A percentile compares a stretch with the other conserved stretches of the same genome.
Evolutionary conservation across 2,888 invertebrate species (phyloP).

Genomic region (Colletes collaris): DNA sequence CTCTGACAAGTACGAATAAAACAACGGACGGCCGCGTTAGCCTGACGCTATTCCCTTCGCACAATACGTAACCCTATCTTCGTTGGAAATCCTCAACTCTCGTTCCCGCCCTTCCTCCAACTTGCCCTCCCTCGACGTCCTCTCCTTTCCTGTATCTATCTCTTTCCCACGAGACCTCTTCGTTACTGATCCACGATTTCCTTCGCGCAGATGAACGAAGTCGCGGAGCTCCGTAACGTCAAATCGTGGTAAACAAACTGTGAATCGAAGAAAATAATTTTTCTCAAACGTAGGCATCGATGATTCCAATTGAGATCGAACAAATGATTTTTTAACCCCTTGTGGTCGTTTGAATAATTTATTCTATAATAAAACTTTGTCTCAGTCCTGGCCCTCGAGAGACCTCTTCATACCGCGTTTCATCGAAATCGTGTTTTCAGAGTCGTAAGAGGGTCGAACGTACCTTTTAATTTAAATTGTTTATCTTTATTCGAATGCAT

Average conservation of each 20-base stretch:
- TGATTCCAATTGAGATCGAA: too few relatives aligned
- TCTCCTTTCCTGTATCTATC: conserved; percentile 39
- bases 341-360: too few relatives aligned
- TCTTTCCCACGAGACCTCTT: conserved; percentile 25
- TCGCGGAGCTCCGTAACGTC: conserved; percentile 1
- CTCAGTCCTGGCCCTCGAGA: too few relatives aligned
- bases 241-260: not conserved
- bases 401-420: too few relatives aligned
- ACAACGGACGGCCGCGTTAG: conserved; percentile 53
- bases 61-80: conserved; percentile 73
- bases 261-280: not conserved
- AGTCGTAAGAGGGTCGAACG: too few relatives aligned
- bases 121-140: conserved; percentile 27
- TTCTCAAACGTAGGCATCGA: too few relatives aligned
- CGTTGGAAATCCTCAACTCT: conserved; percentile 60
- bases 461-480: too few relatives aligned
- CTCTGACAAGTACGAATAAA: conserved; percentile 64
- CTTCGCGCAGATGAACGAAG: not conserved
- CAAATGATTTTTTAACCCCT: too few relatives aligned
- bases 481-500: too few relatives aligned
- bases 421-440: too few relatives aligned
- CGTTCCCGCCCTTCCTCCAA: conserved; percentile 48
- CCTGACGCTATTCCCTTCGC: conserved; percentile 63
- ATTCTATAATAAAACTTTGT: too few relatives aligned
- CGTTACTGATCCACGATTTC: conserved; percentile 7